Conservation (phyloP, 2,113 vertebrate species). For the Vidua chalybeata region DNA sequence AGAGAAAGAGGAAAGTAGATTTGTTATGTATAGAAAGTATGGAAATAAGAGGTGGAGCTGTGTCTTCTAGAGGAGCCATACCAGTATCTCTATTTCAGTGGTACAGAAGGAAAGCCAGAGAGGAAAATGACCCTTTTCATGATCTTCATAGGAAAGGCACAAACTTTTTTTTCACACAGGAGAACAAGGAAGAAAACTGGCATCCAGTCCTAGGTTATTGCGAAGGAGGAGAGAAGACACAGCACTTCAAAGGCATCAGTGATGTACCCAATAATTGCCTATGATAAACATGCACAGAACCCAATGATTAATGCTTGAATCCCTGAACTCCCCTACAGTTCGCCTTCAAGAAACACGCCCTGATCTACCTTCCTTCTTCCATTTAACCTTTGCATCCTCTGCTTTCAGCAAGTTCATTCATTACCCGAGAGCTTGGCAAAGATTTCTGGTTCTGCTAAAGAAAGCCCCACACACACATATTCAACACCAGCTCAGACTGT, state of each 20-base stretch:
- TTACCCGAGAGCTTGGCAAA: neutral
- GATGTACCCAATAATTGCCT: neutral
- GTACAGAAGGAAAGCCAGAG: neutral
- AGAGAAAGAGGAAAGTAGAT: neutral
- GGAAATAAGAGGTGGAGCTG: neutral
- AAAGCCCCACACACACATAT: neutral
- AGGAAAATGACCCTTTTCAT: neutral
- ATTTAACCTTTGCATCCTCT: neutral
- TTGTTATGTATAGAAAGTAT: neutral
- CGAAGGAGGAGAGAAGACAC: neutral
- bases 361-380: neutral
- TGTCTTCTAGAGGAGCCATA: neutral
- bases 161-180: neutral
- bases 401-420: conserved; percentile 20
- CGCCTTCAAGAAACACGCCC: neutral
- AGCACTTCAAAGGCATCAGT: neutral
- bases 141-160: neutral
- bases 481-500: neutral
- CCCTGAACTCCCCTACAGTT: neutral
- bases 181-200: neutral
- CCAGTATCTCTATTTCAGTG: neutral
- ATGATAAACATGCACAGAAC: neutral
- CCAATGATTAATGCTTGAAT: neutral
- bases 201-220: neutral
- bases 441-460: conserved; percentile 7